Evolutionary conservation across 2,888 invertebrate genomes (phyloP).

Genomic region (Erebia ligea): DNA sequence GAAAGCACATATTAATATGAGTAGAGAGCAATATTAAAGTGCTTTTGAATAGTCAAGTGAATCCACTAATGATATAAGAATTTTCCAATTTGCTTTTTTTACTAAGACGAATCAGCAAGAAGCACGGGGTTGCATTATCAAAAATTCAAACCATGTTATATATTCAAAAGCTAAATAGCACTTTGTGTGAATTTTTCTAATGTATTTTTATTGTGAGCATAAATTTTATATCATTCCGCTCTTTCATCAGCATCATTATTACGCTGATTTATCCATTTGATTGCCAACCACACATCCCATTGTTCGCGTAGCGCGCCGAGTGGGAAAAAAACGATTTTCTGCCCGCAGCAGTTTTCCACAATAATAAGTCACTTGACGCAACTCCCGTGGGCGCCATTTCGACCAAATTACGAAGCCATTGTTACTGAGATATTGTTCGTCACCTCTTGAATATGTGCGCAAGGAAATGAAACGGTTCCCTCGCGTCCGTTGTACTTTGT

Average conservation of each 20-base stretch:
- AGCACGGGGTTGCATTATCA: too few relatives aligned
- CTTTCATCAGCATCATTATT: neutral
- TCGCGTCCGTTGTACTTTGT: conserved; percentile 46
- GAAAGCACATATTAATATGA: too few relatives aligned
- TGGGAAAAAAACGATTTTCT: conserved; percentile 50
- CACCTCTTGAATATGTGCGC: conserved; percentile 73
- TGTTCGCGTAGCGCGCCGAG: neutral
- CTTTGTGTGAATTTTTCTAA: too few relatives aligned
- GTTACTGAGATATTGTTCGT: conserved; percentile 77
- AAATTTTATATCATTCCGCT: too few relatives aligned
- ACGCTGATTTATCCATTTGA: neutral
- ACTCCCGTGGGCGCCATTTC: conserved; percentile 71
- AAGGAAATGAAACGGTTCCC: conserved; percentile 77
- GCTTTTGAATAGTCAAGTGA: too few relatives aligned
- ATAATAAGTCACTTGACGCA: conserved; percentile 79
- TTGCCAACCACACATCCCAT: conserved; percentile 5
- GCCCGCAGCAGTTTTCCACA: conserved; percentile 69
- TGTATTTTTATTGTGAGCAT: too few relatives aligned
- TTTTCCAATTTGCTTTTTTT: too few relatives aligned
- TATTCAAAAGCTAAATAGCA: too few relatives aligned
- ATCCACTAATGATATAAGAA: too few relatives aligned
- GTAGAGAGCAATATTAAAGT: too few relatives aligned
- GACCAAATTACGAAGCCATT: conserved; percentile 78
- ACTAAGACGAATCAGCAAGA: too few relatives aligned
- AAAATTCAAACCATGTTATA: too few relatives aligned